Base-by-base conservation (phyloP, 2,888 invertebrate genomes). In the Limnephilus auricula region DNA sequence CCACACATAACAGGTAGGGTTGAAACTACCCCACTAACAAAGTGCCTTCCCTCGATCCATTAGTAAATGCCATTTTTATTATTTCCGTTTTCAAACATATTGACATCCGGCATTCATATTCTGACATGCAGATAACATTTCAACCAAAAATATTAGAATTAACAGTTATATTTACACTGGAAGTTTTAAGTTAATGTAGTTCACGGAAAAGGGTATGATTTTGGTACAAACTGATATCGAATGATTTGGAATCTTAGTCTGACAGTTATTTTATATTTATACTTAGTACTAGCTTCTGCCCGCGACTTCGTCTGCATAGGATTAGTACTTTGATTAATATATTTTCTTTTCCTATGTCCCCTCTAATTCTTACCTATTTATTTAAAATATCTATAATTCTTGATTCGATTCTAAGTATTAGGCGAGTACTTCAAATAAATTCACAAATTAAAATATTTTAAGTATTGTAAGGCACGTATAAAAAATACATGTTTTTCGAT, bases 11-110 rank as follows among this genome's bases (percentile, higher is more conserved):
- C 65, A 65, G 25, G 65, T 65, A 65, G 65, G 65, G 65, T 65
- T 65, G 65, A n/a, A 65, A n/a, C 25, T n/a, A 65, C 65, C 65
- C 65, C 25, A n/a, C n/a, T 6, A 9, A 65, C n/a, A 65, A 65
- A 65, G 65, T 65, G n/a, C n/a, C 65, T 65, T 65, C 65, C 65
- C 65, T 65, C 65, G 25, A 25, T 65, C 65, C 65, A 65, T 65
- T 65, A 65, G 65, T 65, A 65, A 65, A 65, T 65, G 65, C n/a
- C 65, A 65, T 65, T 65, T 65, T 65, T n/a, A 65, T 65, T 65
- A 65, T 65, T 65, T 65, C 65, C 65, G 65, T 65, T 65, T 65
- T 65, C 65, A 65, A 65, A 65, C 6, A 25, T 65, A 65, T 65
- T 65, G 65, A 65, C 65, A 65, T 65, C 65, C 65, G 65, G 25